Conservation (phyloP, 2,797 vertebrate genomes). For the Buceros bicornis region DNA sequence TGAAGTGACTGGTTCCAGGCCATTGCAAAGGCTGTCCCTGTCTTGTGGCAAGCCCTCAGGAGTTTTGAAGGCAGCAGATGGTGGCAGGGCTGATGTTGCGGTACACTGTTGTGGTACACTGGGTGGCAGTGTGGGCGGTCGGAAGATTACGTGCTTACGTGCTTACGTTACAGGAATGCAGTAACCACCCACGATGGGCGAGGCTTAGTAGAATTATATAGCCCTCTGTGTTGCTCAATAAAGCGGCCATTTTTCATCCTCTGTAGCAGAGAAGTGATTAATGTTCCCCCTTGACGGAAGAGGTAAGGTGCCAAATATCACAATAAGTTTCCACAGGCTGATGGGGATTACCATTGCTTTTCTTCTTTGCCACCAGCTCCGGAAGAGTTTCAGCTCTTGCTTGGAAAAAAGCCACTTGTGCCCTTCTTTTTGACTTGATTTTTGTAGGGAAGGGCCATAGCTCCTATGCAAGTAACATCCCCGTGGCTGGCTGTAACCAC, state of each 20-base stretch:
- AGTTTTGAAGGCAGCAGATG: not conserved
- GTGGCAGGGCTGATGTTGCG: not conserved
- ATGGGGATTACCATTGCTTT: not conserved
- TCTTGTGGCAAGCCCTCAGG: not conserved
- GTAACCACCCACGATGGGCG: too few relatives aligned
- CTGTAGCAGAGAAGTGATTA: too few relatives aligned
- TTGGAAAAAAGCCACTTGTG: not conserved
- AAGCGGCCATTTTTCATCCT: too few relatives aligned
- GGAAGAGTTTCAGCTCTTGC: not conserved
- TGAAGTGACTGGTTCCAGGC: not conserved
- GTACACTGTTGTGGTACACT: too few relatives aligned
- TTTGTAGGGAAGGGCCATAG: not conserved
- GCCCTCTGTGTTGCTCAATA: too few relatives aligned
- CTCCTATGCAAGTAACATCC: not conserved
- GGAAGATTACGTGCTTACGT: too few relatives aligned
- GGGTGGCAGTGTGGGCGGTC: too few relatives aligned
- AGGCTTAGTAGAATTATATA: too few relatives aligned
- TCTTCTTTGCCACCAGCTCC: not conserved
- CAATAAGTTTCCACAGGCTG: too few relatives aligned
- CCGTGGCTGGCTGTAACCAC: accelerated
- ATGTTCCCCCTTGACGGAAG: too few relatives aligned
- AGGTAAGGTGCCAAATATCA: too few relatives aligned
- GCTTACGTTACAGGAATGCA: too few relatives aligned
- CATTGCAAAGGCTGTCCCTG: not conserved
- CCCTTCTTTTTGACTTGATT: not conserved